phyloP scores from a whole-genome alignment of 2,113 vertebrate species.

The Plectropomus leopardus region DNA sequence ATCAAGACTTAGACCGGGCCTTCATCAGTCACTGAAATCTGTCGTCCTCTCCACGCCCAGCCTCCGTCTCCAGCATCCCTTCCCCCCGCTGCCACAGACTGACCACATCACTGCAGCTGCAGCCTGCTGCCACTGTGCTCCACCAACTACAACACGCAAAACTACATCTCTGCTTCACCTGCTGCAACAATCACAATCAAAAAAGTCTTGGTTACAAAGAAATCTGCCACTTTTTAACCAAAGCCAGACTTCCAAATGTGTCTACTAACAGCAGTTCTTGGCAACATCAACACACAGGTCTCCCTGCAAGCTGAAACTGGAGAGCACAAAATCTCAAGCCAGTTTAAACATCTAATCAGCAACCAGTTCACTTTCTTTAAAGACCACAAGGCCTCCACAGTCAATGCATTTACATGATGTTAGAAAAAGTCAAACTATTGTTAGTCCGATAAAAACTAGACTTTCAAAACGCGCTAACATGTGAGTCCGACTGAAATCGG shows the following conservation, averaged over 20 bases:
- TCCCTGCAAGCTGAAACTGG: not conserved
- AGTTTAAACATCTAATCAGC: not conserved
- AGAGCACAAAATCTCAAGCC: not conserved
- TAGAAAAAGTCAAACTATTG: too few species aligned
- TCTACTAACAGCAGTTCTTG: not conserved
- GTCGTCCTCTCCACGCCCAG: constrained; percentile 2
- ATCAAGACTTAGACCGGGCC: not conserved
- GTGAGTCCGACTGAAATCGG: too few species aligned
- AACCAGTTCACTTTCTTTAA: too few species aligned
- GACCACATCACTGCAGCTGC: constrained; percentile 39
- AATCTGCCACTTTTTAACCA: not conserved
- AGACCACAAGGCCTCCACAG: too few species aligned
- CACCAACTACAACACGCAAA: not conserved
- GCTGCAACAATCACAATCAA: not conserved
- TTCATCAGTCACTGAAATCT: constrained; percentile 29
- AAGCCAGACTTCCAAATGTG: not conserved
- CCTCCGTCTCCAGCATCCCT: not conserved
- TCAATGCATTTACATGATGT: too few species aligned
- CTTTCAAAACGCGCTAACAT: too few species aligned
- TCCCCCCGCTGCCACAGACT: not conserved
- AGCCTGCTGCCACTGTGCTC: not conserved
- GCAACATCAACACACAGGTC: not conserved
- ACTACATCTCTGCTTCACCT: not conserved
- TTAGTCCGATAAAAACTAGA: too few species aligned
- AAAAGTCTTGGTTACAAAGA: not conserved